Evolutionary conservation across 2,113 vertebrate genomes (phyloP), one percentile per base, ranked within the genome.

Genomic region (Hippocampus abdominalis): DNA sequence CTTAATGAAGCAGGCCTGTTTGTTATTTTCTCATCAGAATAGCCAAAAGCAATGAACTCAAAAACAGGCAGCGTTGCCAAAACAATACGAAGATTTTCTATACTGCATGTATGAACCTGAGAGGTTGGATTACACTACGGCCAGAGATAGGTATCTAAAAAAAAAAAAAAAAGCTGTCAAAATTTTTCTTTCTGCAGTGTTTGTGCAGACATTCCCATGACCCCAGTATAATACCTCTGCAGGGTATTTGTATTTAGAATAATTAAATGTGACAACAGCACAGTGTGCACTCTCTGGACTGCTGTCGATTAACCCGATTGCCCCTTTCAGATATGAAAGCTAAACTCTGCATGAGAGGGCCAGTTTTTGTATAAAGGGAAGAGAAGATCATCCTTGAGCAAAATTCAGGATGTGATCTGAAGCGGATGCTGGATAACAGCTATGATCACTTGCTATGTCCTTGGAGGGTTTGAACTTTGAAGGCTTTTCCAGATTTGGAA

Each of bases 121-220:
- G 10, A 64, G 61, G 20, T 32, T 13, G 21, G 49, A 39, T 66
- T 39, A 64, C 42, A 68, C 42, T 56, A 51, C 7, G n/a, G 18
- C 15, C 18, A 39, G 11, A 46, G 51, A 79, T 51, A 21, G 11
- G 9, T 57, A 42, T 40, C 36, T 20, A 3, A 18, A 53, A 11
- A 48, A 56, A 15, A 71, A 36, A 49, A 23, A 66, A 20, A 46
- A 23, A 59, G 40, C 56, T 53, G 62, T 12, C 68, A 27, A 69
- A 46, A 27, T 6, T 54, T 68, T 68, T 51, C 56, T 32, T 49
- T 66, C 29, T 3, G 11, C 42, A 60, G 15, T 46, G 51, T 65
- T 63, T 71, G 56, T 51, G 39, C 64, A 68, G 48, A 16, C 70
- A 54, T 68, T 70, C 20, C 23, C 65, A 61, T 49, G 44, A 56